phyloP scores from a whole-genome alignment of 2,113 vertebrate species.

The Caranx melampygus region DNA sequence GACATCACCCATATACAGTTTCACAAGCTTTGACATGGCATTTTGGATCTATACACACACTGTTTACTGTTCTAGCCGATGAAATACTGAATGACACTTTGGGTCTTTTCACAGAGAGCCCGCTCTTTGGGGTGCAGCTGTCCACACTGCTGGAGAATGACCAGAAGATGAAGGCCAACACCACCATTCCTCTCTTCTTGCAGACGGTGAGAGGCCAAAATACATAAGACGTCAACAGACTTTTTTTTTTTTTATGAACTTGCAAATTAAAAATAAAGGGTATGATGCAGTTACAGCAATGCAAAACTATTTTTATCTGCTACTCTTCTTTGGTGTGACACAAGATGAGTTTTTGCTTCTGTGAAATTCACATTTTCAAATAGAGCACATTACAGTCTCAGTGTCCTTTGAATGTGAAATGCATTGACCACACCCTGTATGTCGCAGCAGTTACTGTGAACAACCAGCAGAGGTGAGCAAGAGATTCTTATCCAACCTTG shows the following conservation, averaged over 20 bases:
- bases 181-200: constrained; percentile 87
- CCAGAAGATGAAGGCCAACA: constrained; percentile 85
- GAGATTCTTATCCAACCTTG: constrained; percentile 54
- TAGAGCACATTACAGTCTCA: not conserved
- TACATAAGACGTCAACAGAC: not conserved
- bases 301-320: not conserved
- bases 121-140: constrained; percentile 89
- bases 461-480: constrained; percentile 75
- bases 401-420: constrained; percentile 27
- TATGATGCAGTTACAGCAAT: not conserved
- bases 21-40: not conserved
- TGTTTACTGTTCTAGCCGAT: not conserved
- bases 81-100: constrained; percentile 2
- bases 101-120: constrained; percentile 81
- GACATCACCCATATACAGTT: not conserved
- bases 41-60: not conserved
- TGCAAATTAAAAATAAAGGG: not conserved
- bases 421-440: constrained; percentile 67
- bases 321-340: not conserved
- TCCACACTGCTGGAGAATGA: constrained; percentile 88
- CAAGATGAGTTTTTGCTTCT: not conserved
- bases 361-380: not conserved
- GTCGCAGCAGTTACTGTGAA: constrained; percentile 65
- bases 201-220: constrained; percentile 82
- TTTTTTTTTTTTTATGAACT: not conserved